Conservation (phyloP, 2,888 invertebrate genomes). For the Oscheius sp. region DNA sequence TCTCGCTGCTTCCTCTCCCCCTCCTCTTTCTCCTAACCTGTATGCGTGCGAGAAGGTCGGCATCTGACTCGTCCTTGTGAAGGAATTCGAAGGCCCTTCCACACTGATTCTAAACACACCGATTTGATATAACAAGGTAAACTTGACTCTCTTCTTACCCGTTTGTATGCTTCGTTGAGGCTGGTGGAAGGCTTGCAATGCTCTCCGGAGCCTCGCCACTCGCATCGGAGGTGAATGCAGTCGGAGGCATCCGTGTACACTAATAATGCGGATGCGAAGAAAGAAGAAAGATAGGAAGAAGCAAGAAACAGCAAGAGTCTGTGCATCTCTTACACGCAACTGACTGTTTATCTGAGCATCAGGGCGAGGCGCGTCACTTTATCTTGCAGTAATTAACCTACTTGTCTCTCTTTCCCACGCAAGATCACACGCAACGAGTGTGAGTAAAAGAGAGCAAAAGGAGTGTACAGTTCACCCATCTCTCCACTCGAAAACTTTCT, state of each 20-base stretch:
- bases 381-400: no score
- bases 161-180: constrained; percentile 17
- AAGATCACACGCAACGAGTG: no score
- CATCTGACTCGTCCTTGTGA: constrained; percentile 17
- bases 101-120: constrained; percentile 1
- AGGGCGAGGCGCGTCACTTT: no score
- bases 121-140: constrained; percentile 4
- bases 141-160: constrained; percentile 1
- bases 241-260: constrained; percentile 28
- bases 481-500: no score
- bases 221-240: constrained; percentile 33
- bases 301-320: constrained; percentile 27
- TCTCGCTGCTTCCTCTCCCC: no score
- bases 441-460: no score
- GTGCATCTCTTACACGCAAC: no score
- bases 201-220: constrained; percentile 29
- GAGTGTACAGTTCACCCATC: no score
- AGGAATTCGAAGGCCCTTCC: constrained; percentile 11
- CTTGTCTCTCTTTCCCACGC: no score
- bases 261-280: constrained; percentile 22
- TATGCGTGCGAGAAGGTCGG: constrained; percentile 7
- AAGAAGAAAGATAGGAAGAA: constrained; percentile 9
- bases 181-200: constrained; percentile 21
- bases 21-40: constrained; percentile 4
- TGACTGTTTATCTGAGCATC: no score